Evolutionary conservation across 2,113 vertebrate genomes (phyloP).

Genomic region (Crotophaga sulcirostris): DNA sequence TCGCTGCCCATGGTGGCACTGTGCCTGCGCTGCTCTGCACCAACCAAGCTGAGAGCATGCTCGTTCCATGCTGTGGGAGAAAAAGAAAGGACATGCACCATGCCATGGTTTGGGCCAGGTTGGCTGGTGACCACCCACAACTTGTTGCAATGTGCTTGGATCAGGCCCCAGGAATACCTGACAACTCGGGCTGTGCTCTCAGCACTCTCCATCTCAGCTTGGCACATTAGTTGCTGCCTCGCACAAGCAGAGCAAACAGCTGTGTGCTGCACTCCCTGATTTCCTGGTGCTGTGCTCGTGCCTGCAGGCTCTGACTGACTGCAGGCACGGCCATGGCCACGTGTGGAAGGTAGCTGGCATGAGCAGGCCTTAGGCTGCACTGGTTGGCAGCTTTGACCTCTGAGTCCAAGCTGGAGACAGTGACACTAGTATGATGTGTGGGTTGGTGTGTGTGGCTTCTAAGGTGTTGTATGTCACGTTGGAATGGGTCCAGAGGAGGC

Average conservation of each 20-base stretch:
- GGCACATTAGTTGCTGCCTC: background rate
- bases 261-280: rapidly evolving
- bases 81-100: too few relatives aligned
- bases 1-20: background rate
- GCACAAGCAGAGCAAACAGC: background rate
- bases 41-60: rapidly evolving
- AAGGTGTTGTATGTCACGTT: rapidly evolving
- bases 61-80: background rate
- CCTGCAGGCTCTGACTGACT: background rate
- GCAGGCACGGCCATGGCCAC: background rate
- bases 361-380: background rate
- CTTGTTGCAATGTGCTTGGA: background rate
- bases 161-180: background rate
- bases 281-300: background rate
- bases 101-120: background rate
- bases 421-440: background rate
- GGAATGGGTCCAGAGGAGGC: too few relatives aligned
- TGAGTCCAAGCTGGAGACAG: background rate
- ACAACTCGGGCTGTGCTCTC: background rate
- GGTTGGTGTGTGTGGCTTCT: background rate
- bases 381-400: background rate
- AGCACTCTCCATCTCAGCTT: background rate
- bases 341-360: background rate
- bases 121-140: background rate
- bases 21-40: background rate